phyloP scores from a whole-genome alignment of 1,140 invertebrate species.

The Musca vetustissima region DNA sequence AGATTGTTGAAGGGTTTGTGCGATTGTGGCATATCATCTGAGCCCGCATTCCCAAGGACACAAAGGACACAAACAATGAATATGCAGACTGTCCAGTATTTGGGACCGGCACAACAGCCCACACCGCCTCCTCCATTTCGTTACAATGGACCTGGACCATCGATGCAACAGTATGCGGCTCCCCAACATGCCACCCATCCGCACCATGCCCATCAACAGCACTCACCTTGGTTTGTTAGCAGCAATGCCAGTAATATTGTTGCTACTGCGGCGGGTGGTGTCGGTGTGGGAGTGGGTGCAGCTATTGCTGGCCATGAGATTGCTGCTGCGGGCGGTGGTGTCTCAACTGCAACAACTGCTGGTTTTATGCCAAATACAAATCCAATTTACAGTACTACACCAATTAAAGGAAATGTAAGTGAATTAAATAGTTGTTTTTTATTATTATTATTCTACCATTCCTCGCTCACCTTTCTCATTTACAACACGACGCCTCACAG shows the following conservation, averaged over 20 bases:
- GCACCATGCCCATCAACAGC: neutral
- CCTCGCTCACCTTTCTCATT: too few relatives aligned
- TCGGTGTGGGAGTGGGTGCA: too few relatives aligned
- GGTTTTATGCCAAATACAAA: constrained; percentile 23
- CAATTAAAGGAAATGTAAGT: constrained; percentile 24
- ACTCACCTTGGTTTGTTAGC: constrained; percentile 13
- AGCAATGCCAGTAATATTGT: neutral
- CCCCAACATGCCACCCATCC: neutral
- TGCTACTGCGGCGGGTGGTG: too few relatives aligned
- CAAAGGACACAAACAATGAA: neutral
- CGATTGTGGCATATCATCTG: too few relatives aligned
- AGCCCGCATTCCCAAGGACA: too few relatives aligned
- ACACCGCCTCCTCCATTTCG: constrained; percentile 4
- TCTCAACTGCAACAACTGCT: constrained; percentile 12
- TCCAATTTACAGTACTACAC: constrained; percentile 17
- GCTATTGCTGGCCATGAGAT: neutral
- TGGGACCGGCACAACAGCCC: constrained; percentile 6
- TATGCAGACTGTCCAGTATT: constrained; percentile 20
- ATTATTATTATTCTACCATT: too few relatives aligned
- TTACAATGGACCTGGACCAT: constrained; percentile 14
- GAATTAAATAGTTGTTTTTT: constrained; percentile 15
- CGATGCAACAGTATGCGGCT: constrained; percentile 1
- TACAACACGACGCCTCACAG: too few relatives aligned
- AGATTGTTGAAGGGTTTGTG: too few relatives aligned
- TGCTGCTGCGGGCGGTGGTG: neutral